A percentile compares a stretch with the other conserved stretches of the same genome.
phyloP scores from a whole-genome alignment of 2,797 vertebrate species.

The Carcharodon carcharias region DNA sequence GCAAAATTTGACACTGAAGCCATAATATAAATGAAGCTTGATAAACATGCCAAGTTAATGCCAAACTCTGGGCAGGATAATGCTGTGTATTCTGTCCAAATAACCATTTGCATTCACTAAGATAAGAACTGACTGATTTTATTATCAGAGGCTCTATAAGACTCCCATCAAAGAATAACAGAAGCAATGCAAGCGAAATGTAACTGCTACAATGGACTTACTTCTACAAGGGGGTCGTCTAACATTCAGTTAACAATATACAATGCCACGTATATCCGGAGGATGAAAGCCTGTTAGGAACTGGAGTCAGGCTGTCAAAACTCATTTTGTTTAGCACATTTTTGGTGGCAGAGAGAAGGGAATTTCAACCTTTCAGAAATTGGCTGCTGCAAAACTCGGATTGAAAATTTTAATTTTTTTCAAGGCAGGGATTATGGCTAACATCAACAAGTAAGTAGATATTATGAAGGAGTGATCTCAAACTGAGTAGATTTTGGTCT shows the following conservation, averaged over 20 bases:
- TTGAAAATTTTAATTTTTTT: background rate
- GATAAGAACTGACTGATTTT: background rate
- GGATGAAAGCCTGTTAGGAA: background rate
- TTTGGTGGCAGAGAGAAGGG: background rate
- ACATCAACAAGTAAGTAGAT: background rate
- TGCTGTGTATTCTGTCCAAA: background rate
- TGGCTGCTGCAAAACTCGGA: background rate
- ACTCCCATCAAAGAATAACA: background rate
- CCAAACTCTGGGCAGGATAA: background rate
- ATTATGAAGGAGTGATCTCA: background rate
- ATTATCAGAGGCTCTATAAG: background rate
- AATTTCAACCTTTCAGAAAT: background rate
- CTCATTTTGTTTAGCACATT: background rate
- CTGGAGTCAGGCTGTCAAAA: background rate
- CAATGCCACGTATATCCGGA: background rate
- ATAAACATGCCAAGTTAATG: background rate
- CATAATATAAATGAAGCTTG: too few species aligned
- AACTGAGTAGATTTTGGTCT: background rate
- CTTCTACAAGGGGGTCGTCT: too few species aligned
- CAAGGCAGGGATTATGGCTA: background rate
- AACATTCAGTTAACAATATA: background rate
- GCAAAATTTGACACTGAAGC: background rate
- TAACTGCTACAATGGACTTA: background rate
- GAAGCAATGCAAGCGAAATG: background rate
- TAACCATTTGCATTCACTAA: background rate